phyloP scores from a whole-genome alignment of 2,797 vertebrate genomes.

The Chloroceryle amazona region DNA sequence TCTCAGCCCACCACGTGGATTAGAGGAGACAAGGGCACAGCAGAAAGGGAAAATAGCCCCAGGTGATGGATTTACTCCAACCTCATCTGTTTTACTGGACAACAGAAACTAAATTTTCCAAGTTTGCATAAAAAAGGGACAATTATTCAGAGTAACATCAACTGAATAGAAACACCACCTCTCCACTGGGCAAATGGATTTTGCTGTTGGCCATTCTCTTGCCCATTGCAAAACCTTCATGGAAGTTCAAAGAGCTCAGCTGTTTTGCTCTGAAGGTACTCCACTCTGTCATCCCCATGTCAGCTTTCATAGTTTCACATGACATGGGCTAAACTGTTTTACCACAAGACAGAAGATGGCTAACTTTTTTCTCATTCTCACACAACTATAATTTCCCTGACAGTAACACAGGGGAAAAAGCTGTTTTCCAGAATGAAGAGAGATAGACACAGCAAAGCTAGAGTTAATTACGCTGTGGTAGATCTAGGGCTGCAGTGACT shows the following conservation, averaged over 20 bases:
- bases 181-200: neutral
- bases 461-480: neutral
- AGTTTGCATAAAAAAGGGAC: neutral
- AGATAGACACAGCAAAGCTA: neutral
- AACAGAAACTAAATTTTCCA: neutral
- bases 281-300: neutral
- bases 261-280: neutral
- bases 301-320: neutral
- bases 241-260: neutral
- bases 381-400: neutral
- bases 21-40: neutral
- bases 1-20: neutral
- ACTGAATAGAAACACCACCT: neutral
- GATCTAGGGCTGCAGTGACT: neutral
- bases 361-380: neutral
- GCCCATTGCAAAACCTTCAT: neutral
- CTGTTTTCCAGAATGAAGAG: neutral
- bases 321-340: neutral
- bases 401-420: neutral
- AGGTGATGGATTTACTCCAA: neutral
- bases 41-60: neutral
- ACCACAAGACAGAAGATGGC: neutral
- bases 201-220: neutral
- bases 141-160: neutral
- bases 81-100: neutral